Base-by-base conservation (phyloP, 2,113 vertebrate species). In the Spizaetus ornatus region DNA sequence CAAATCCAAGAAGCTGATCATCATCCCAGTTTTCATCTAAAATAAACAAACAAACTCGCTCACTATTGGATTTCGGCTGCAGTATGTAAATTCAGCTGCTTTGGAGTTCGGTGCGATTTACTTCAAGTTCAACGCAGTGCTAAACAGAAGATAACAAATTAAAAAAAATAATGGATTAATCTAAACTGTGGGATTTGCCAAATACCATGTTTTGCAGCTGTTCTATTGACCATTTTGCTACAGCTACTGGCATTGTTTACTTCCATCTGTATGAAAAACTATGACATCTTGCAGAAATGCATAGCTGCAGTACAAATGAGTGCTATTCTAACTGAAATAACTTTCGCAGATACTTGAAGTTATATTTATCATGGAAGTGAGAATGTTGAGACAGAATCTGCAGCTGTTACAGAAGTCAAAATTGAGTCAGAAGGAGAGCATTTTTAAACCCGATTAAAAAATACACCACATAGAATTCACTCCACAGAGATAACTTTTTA, bases 11-110 rank as follows among this genome's bases (percentile, higher is more conserved):
- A 85, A 99, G 98, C 81, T 99, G 99, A 98, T 99, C 99, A 81
- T 99, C 99, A 79, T 99, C 98, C 99, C 99, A 99, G 98, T 98
- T 99, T 97, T 99, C 99, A 98, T 99, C 99, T 99, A 98, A 98
- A 96, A 97, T 71, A 96, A 98, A 97, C 88, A 98, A 95, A 95
- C 83, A 97, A 93, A 93, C 59, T 85, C 0, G 0, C 63, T 96
- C 70, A 95, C 85, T 95, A 63, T 90, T 90, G 85, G 47, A 65
- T 63, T 92, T 97, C 25, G 21, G 63, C 53, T 86, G 71, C 73
- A 73, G 55, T 27, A n/a, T 1, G 32, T 73, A 82, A 69, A 58
- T 69, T 95, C 89, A 96, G 76, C 67, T 93, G 73, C 91, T 88
- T 66, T 95, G 62, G 77, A 61, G 66, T 21, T 61, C 10, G 16